Conservation (phyloP, 2,113 vertebrate genomes). For the Megaceryle maxima region DNA sequence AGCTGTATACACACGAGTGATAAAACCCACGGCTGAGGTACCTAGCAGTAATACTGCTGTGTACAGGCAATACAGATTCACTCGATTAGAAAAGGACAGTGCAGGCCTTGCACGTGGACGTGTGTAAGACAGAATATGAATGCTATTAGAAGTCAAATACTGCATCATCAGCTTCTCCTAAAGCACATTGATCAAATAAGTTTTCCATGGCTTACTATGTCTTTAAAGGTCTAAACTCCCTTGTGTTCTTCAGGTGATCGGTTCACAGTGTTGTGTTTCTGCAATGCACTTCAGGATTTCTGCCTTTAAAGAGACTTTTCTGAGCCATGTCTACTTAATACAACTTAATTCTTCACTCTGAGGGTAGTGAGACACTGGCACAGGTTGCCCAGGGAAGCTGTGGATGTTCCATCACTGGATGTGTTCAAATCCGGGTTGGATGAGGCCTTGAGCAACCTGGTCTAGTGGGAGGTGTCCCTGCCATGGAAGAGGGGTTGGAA, state of each 20-base stretch:
- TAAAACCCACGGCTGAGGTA: background rate
- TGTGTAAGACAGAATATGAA: background rate
- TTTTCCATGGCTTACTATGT: background rate
- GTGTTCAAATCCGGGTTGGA: too few relatives aligned
- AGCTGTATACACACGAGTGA: background rate
- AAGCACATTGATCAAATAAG: background rate
- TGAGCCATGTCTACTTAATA: background rate
- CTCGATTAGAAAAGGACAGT: background rate
- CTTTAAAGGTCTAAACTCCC: background rate
- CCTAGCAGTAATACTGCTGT: background rate
- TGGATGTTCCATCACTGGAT: too few relatives aligned
- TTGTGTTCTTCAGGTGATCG: background rate
- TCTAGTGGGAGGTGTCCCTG: too few relatives aligned
- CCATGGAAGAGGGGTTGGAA: too few relatives aligned
- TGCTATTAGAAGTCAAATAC: background rate
- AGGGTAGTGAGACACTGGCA: too few relatives aligned
- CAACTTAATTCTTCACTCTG: too few relatives aligned
- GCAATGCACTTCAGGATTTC: background rate
- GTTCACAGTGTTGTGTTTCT: background rate
- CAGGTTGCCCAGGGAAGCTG: too few relatives aligned
- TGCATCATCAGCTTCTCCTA: background rate
- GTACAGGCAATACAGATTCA: background rate
- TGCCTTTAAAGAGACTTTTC: background rate
- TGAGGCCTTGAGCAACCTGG: too few relatives aligned
- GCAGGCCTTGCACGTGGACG: background rate